A percentile compares a stretch with the other conserved stretches of the same genome.
phyloP scores from a whole-genome alignment of 2,113 vertebrate genomes.

The Aplodontia rufa region DNA sequence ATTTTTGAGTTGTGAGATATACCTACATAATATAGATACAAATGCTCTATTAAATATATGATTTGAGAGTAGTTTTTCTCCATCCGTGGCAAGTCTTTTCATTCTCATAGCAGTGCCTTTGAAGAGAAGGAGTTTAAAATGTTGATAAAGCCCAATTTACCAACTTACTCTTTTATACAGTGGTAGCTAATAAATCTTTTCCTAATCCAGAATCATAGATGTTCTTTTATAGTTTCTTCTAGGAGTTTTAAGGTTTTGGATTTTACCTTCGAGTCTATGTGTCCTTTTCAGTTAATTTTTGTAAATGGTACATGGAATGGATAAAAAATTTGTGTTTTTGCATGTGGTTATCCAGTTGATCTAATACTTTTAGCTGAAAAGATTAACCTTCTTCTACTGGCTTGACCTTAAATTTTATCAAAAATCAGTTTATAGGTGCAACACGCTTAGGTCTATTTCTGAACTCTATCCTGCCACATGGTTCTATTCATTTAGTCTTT shows the following conservation, averaged over 20 bases:
- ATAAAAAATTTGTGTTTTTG: neutral
- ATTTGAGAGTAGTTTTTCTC: neutral
- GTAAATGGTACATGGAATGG: neutral
- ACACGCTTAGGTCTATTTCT: neutral
- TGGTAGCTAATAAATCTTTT: neutral
- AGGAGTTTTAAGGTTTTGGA: slow-evolving; percentile 11
- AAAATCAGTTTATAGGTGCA: neutral
- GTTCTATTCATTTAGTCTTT: neutral
- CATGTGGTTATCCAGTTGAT: neutral
- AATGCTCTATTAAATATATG: neutral
- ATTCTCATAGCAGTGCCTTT: neutral
- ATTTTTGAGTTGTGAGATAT: neutral
- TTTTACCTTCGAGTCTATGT: neutral
- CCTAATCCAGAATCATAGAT: neutral
- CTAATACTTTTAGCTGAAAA: slow-evolving; percentile 8
- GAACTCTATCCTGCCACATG: neutral
- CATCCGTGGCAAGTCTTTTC: neutral
- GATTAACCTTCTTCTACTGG: neutral
- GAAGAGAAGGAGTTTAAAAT: slow-evolving; percentile 4
- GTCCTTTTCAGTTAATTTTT: neutral
- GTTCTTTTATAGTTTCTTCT: neutral
- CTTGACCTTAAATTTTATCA: neutral
- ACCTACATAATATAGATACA: neutral
- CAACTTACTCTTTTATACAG: neutral
- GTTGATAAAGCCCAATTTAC: neutral